Evolutionary conservation across 1,140 invertebrate genomes (phyloP), one percentile per base, ranked within the genome.

Genomic region (Bombus haemorrhoidalis): DNA sequence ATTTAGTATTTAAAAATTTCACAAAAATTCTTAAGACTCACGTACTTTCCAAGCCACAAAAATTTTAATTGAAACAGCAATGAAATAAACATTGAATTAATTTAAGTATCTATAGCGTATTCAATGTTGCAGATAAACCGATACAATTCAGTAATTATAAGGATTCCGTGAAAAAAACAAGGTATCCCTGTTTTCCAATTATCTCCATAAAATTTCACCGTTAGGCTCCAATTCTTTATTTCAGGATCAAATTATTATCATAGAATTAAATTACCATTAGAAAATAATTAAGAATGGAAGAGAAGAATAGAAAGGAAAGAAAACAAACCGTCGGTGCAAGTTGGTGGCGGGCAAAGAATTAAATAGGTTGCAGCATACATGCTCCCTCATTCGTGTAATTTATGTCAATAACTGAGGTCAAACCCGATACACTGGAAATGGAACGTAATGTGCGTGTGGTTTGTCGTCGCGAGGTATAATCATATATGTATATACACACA

Each of bases 381-480:
- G 28, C 39, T 84, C 53, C 74, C 57, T 81, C 83, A 41, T 64
- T 81, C 43, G 83, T 53, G 59, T 68, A 74, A 85, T 85, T 85
- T 32, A 62, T 66, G 78, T 53, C 83, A 79, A 76, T 81, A 6
- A 71, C 41, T 41, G 78, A 84, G 83, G 69, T 81, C 69, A 41
- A 66, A 39, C 53, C 18, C 76, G 75, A 62, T 85, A 79, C 75
- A 69, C 57, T 89, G 87, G 72, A 83, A 89, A 89, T 75, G 76
- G 77, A 76, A 86, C 83, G 80, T 89, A 89, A 89, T 76, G 71
- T 84, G 88, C 84, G 74, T 68, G 53, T 57, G 62, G 69, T 89
- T 69, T 83, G 75, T 69, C 78, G 77, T 89, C 74, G 18, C 83
- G 43, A 18, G 47, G 59, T 53, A 83, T 68, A 81, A 89, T 83